Base-by-base conservation (phyloP, 2,113 vertebrate genomes). In the Seriola quinqueradiata region DNA sequence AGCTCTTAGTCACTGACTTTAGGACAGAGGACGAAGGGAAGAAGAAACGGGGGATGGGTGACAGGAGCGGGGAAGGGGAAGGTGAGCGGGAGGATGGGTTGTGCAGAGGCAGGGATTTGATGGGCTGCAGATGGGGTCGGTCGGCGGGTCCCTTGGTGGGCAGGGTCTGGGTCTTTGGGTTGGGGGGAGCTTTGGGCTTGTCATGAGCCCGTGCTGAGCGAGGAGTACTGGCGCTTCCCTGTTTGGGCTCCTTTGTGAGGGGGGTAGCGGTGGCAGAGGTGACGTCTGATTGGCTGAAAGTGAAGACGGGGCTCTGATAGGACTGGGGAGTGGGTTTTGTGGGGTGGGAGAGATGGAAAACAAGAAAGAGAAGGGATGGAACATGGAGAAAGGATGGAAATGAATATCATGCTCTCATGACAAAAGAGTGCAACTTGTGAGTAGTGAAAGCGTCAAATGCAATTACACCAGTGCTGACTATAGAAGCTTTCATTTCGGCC, bases 251-350 rank as follows among this genome's bases (percentile, higher is more conserved):
- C 96, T 96, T 76, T 95, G 94, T 70, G 84, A 87, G 89, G 64
- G 87, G 81, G 87, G 90, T 87, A 57, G 92, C 87, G 74, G 93
- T 87, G 89, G 92, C 82, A 78, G 93, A 90, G 69, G 92, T 90
- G 87, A 95, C 95, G 34, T 96, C 95, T 79, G 95, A 95, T 83
- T 96, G 96, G 94, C 96, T 97, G 94, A 97, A 98, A 92, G 95
- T 96, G 94, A 98, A 97, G 89, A 97, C 96, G 8, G 97, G 97
- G 96, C 97, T 98, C 95, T 97, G 96, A 77, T 91, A 92, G 94
- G 90, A 90, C 92, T 88, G 90, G 93, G 87, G 77, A 76, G 85
- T 10, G 65, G 87, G 75, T 60, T 54, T 90, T 28, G 28, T 28
- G 28, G 28, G 28, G 28, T 55, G 66, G 84, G 77, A 87, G 87